Conservation (phyloP, 2,113 vertebrate genomes). For the Emydocephalus ijimae region DNA sequence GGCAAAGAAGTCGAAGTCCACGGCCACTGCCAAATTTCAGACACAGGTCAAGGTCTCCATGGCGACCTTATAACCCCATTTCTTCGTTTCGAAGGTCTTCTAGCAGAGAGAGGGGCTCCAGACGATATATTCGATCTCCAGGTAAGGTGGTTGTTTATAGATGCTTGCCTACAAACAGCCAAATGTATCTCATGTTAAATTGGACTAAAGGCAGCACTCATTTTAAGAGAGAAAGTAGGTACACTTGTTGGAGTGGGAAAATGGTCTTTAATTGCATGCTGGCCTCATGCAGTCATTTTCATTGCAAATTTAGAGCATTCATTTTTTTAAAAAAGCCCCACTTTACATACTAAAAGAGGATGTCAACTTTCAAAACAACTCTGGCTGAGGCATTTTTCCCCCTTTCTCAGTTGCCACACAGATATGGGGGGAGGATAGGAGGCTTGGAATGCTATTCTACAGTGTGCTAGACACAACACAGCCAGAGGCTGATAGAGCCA, state of each 20-base stretch:
- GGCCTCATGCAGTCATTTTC: background rate
- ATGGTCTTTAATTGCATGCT: too few relatives aligned
- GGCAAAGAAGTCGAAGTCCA: constrained; percentile 68
- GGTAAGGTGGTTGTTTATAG: constrained; percentile 47
- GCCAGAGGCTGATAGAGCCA: too few relatives aligned
- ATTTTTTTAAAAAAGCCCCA: background rate
- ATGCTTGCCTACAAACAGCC: background rate
- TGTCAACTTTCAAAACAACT: too few relatives aligned
- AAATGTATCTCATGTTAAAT: background rate
- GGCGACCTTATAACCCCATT: constrained; percentile 48
- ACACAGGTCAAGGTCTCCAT: constrained; percentile 64
- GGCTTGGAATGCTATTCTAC: too few relatives aligned
- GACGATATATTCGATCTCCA: constrained; percentile 68
- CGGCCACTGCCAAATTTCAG: constrained; percentile 59
- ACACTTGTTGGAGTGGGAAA: background rate
- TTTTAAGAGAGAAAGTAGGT: background rate
- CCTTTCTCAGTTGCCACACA: too few relatives aligned
- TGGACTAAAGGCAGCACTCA: background rate
- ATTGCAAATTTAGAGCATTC: background rate
- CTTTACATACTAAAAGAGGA: background rate
- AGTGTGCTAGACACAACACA: too few relatives aligned
- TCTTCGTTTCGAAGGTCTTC: constrained; percentile 57
- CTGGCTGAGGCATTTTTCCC: too few relatives aligned
- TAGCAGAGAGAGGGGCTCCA: constrained; percentile 63
- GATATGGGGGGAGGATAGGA: too few relatives aligned